A percentile compares a stretch with the other conserved stretches of the same genome.
Evolutionary conservation across 2,888 invertebrate genomes (phyloP).

Genomic region (Chrysotoxum bicinctum): DNA sequence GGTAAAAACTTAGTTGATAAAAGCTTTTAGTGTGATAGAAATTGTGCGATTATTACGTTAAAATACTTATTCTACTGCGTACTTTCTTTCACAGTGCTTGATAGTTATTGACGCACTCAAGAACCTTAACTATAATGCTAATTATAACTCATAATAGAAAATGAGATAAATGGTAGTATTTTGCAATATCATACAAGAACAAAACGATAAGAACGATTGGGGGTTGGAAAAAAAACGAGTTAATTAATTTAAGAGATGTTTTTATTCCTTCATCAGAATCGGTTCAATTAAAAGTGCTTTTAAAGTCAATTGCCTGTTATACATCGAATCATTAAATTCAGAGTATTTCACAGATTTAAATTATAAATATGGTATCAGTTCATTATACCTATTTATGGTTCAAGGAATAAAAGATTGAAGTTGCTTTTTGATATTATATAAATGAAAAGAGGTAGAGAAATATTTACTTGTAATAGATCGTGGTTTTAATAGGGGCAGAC

Average conservation of each 20-base stretch:
- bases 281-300: not conserved
- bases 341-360: no score
- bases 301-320: no score
- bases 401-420: no score
- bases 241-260: not conserved
- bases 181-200: not conserved
- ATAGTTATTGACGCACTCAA: constrained; percentile 16
- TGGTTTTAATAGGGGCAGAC: no score
- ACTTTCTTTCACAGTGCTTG: not conserved
- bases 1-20: constrained; percentile 42
- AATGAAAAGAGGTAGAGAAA: no score
- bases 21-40: constrained; percentile 37
- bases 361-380: no score
- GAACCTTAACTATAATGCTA: not conserved
- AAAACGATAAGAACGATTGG: not conserved
- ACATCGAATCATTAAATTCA: no score
- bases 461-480: no score
- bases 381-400: no score
- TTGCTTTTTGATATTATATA: no score
- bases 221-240: not conserved
- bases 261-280: not conserved
- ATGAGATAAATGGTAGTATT: not conserved
- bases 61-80: constrained; percentile 15
- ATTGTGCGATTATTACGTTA: constrained; percentile 42
- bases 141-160: not conserved